phyloP scores from a whole-genome alignment of 2,888 invertebrate species.

The Bruchidius siliquastri region DNA sequence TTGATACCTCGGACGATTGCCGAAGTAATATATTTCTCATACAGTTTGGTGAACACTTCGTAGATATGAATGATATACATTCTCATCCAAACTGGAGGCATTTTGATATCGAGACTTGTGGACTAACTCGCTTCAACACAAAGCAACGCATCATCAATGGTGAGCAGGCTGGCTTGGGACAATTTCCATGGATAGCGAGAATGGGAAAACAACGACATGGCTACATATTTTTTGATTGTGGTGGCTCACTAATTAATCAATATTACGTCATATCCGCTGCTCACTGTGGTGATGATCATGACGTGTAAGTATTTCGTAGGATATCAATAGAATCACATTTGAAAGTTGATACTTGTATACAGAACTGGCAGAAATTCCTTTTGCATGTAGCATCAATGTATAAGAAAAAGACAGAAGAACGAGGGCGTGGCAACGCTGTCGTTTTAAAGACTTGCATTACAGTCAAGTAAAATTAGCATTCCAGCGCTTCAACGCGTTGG shows the following conservation, averaged over 20 bases:
- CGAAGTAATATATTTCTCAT: too few relatives aligned
- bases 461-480: too few relatives aligned
- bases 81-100: background rate
- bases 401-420: too few relatives aligned
- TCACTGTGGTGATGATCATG: slow-evolving; percentile 36
- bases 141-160: slow-evolving; percentile 61
- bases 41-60: too few relatives aligned
- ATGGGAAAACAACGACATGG: slow-evolving; percentile 50
- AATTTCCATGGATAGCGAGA: slow-evolving; percentile 59
- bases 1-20: too few relatives aligned
- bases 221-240: slow-evolving; percentile 36
- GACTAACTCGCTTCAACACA: background rate
- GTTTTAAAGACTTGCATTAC: too few relatives aligned
- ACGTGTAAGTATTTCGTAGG: background rate
- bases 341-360: too few relatives aligned
- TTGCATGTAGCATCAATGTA: too few relatives aligned
- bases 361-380: too few relatives aligned
- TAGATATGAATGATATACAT: background rate
- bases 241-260: slow-evolving; percentile 42
- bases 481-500: too few relatives aligned
- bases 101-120: background rate
- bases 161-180: slow-evolving; percentile 53
- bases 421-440: too few relatives aligned
- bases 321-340: too few relatives aligned
- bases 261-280: slow-evolving; percentile 45